Base-by-base conservation (phyloP, 2,888 invertebrate genomes). In the Xanthorhoe designata region DNA sequence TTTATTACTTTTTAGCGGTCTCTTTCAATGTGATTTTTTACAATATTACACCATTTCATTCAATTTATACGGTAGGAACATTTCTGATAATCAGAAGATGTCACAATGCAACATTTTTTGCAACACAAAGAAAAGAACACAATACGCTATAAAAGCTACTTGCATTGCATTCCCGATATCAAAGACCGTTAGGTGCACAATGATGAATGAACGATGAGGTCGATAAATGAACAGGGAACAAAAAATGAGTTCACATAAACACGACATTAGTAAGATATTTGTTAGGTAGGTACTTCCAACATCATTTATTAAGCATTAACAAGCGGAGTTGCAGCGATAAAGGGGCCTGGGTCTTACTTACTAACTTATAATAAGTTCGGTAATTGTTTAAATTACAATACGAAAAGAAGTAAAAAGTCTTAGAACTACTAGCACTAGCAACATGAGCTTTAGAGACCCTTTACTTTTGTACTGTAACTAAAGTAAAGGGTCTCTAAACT, bases 151-250 rank as follows among this genome's bases (percentile, higher is more conserved):
- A 9, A 9, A 13, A 38, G 10, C 10, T 38, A 38, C 13, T 38
- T 38, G 38, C 38, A 13, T 38, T 38, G 38, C 38, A 13, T 42
- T 42, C 32, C 32, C 32, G 32, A 32, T 32, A 32, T 32, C 32
- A 32, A 7, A 32, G 4, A 56, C 60, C 51, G 52, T 54, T 62
- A 62, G 18, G 53, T 42, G 19, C 53, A 68, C 64, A 64, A 64
- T 68, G 64, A 64, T 61, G 64, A 64, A 68, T 64, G 64, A 17
- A 52, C 51, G 29, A 66, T 61, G 63, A 57, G 47, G 19, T 29
- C 49, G 61, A 53, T 54, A 50, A 59, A 68, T 53, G 53, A 61
- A 57, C 60, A 56, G n/a, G 18, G 18, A 32, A 49, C 42, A 61
- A 68, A 61, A 64, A 64, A 32, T 45, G 45, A 19, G 49, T 64